Evolutionary conservation across 2,888 invertebrate genomes (phyloP).

Genomic region (Dorcus parallelipipedus): DNA sequence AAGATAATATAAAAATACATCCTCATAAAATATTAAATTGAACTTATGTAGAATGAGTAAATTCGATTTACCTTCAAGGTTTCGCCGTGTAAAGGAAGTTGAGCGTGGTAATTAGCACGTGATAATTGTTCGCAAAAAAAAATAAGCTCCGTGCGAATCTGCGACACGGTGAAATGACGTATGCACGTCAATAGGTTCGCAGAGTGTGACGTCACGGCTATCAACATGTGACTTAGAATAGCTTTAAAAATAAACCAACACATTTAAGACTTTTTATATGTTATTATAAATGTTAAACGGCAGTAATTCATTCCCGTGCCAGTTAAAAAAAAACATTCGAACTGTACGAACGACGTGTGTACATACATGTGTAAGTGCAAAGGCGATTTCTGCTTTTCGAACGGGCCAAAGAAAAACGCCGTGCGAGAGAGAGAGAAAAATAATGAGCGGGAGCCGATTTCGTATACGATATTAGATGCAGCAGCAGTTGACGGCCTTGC

Average conservation of each 20-base stretch:
- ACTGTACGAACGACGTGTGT: neutral
- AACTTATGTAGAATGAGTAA: too few species aligned
- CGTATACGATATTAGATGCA: constrained; percentile 2
- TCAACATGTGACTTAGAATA: neutral
- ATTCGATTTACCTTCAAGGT: too few species aligned
- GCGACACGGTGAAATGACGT: neutral
- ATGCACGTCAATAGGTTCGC: neutral
- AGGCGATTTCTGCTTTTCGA: neutral
- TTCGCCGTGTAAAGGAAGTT: too few species aligned
- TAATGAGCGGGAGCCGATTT: too few species aligned
- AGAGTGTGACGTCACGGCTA: neutral
- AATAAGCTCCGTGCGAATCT: neutral
- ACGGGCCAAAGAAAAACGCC: too few species aligned
- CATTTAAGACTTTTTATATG: neutral
- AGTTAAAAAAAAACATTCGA: too few species aligned
- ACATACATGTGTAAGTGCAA: neutral
- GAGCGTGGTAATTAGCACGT: too few species aligned
- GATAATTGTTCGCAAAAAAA: too few species aligned
- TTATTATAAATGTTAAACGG: neutral
- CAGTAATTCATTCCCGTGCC: neutral
- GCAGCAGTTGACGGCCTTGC: constrained; percentile 36
- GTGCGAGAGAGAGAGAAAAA: too few species aligned
- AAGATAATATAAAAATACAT: too few species aligned
- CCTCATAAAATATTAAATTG: too few species aligned
- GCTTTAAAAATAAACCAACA: neutral